A percentile compares a stretch with the other conserved stretches of the same genome.
These are phyloP conservation scores for Machimus atricapillus DNA, from an alignment of 2,888 invertebrate genomes.

Conservation along the genomic window DNA sequence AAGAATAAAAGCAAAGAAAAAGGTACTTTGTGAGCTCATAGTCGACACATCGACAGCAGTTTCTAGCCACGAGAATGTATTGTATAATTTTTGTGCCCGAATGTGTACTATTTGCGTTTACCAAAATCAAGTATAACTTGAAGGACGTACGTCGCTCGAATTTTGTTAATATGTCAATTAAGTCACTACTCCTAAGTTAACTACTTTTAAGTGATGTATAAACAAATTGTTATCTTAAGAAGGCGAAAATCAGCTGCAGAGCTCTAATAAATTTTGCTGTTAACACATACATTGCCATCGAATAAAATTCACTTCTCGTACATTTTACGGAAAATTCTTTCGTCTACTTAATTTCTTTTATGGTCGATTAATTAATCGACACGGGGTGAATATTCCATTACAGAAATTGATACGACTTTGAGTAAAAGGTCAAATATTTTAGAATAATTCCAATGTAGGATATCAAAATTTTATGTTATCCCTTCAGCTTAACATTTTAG, in stretches of 20 bases:
- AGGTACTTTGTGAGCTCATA: not conserved
- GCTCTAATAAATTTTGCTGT: slow-evolving; percentile 25
- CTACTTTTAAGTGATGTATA: slow-evolving; percentile 32
- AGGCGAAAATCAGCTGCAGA: not conserved
- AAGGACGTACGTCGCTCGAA: slow-evolving; percentile 12
- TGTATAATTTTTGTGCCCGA: not conserved
- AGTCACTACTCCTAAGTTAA: slow-evolving; percentile 31
- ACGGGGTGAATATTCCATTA: too few relatives aligned
- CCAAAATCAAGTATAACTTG: not conserved
- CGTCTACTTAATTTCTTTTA: not conserved
- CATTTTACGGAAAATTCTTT: not conserved
- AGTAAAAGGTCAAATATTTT: too few relatives aligned
- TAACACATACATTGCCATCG: slow-evolving; percentile 11
- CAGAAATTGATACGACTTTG: too few relatives aligned
- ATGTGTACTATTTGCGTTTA: not conserved
- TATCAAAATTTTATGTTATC: too few relatives aligned
- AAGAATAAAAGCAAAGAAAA: not conserved
- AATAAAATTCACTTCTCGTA: not conserved
- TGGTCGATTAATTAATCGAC: not conserved
- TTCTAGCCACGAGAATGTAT: not conserved
- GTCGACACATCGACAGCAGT: not conserved
- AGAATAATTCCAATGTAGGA: too few relatives aligned
- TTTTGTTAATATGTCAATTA: slow-evolving; percentile 35
- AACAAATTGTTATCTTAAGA: slow-evolving; percentile 23
- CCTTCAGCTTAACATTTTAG: too few relatives aligned